Percentiles rank a stretch among this genome's conserved stretches.
Evolutionary conservation across 2,888 invertebrate genomes (phyloP).

Genomic region (Nomada lathburiana): DNA sequence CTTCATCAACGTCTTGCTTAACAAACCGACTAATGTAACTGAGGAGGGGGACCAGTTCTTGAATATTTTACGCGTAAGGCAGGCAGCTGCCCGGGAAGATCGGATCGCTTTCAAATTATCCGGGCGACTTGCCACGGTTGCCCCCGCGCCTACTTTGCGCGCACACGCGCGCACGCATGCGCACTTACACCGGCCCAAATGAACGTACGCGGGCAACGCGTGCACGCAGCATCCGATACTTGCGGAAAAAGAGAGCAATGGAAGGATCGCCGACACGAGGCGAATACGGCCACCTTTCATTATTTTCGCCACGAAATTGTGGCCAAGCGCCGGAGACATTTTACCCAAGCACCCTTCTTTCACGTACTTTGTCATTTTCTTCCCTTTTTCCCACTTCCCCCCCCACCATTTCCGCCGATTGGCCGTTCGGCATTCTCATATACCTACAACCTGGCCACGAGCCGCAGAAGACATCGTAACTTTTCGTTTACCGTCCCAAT

Average conservation of each 20-base stretch:
- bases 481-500: conserved; percentile 1
- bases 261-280: conserved; percentile 13
- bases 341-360: conserved; percentile 17
- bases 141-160: conserved; percentile 65
- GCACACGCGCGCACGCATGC: conserved; percentile 46
- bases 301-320: conserved; percentile 67
- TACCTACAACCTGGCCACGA: background rate
- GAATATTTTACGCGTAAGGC: conserved; percentile 84
- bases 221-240: conserved; percentile 31
- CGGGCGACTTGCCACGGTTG: conserved; percentile 82
- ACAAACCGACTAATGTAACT: conserved; percentile 74
- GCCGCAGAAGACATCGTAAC: background rate
- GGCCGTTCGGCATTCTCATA: background rate
- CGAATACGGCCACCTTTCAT: conserved; percentile 69
- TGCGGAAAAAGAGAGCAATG: conserved; percentile 53
- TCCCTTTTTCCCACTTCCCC: conserved; percentile 2
- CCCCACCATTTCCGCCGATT: background rate
- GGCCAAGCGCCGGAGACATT: conserved; percentile 44
- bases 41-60: conserved; percentile 74
- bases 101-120: conserved; percentile 84
- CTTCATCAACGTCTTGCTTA: conserved; percentile 73
- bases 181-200: conserved; percentile 12
- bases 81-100: conserved; percentile 82
- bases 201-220: conserved; percentile 15
- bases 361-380: conserved; percentile 19